Evolutionary conservation across 2,888 invertebrate species (phyloP).

Genomic region (Amiota minor): DNA sequence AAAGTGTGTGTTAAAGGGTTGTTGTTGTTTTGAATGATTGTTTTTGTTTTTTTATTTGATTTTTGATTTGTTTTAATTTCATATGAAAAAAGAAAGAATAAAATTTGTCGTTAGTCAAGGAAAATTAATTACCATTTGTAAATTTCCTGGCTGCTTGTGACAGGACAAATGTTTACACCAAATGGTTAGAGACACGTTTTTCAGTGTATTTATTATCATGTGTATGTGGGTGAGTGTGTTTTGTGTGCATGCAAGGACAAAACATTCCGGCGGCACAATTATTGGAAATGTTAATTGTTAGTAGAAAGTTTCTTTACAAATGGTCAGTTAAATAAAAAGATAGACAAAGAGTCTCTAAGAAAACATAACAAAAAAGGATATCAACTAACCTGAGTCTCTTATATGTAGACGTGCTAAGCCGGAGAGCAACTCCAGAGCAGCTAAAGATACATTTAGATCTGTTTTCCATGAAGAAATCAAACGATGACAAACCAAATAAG

Average conservation of each 20-base stretch:
- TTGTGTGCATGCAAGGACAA: slow-evolving; percentile 23
- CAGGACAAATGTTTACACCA: slow-evolving; percentile 23
- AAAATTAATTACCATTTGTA: slow-evolving; percentile 69
- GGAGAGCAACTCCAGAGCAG: slow-evolving; percentile 91
- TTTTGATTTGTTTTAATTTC: slow-evolving; percentile 32
- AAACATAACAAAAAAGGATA: too few species aligned
- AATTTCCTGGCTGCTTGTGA: slow-evolving; percentile 70
- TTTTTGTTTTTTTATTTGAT: neutral
- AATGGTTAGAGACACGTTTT: neutral
- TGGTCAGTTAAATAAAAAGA: neutral
- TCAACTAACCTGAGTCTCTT: slow-evolving; percentile 84
- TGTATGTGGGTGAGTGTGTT: neutral
- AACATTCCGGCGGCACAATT: slow-evolving; percentile 23
- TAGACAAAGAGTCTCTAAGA: slow-evolving; percentile 1
- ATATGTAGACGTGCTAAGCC: slow-evolving; percentile 93
- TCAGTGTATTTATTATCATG: neutral
- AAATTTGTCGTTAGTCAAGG: slow-evolving; percentile 60
- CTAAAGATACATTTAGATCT: slow-evolving; percentile 93
- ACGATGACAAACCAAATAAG: slow-evolving; percentile 94
- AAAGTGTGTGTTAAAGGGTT: slow-evolving; percentile 30
- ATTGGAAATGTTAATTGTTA: slow-evolving; percentile 36
- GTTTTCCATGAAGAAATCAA: slow-evolving; percentile 97
- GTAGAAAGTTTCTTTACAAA: slow-evolving; percentile 24
- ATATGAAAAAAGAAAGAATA: slow-evolving; percentile 58
- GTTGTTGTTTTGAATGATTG: slow-evolving; percentile 27